phyloP scores from a whole-genome alignment of 1,140 invertebrate species.

The Drosophila pruinosa region DNA sequence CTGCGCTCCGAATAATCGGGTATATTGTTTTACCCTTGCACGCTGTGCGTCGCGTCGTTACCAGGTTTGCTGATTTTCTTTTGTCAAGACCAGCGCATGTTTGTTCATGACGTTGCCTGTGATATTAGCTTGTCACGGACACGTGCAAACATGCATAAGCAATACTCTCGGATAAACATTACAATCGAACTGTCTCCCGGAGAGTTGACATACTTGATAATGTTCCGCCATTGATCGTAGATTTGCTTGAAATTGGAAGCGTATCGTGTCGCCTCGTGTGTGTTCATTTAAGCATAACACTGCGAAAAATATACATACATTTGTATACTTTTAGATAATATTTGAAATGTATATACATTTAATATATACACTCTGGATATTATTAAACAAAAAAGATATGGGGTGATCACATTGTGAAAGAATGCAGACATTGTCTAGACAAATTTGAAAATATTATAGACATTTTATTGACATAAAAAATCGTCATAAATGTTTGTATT shows the following conservation, averaged over 20 bases:
- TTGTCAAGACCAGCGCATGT: slow-evolving; percentile 13
- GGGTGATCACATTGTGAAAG: not conserved
- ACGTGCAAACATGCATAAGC: slow-evolving; percentile 27
- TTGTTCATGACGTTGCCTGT: slow-evolving; percentile 10
- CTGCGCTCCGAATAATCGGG: slow-evolving; percentile 26
- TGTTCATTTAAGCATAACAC: not conserved
- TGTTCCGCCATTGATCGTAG: not conserved
- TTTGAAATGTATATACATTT: not conserved
- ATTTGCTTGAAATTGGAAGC: not conserved
- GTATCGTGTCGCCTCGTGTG: not conserved
- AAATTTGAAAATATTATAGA: not conserved
- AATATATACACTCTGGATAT: not conserved
- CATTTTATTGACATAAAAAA: not conserved
- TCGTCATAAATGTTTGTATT: not conserved
- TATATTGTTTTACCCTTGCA: slow-evolving; percentile 28
- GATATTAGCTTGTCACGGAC: slow-evolving; percentile 5
- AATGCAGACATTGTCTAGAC: not conserved
- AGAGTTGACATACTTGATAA: not conserved
- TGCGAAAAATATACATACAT: not conserved
- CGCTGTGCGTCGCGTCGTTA: not conserved
- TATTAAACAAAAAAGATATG: not conserved
- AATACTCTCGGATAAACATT: not conserved
- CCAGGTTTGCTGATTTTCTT: slow-evolving; percentile 12
- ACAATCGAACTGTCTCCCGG: not conserved
- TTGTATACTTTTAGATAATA: too few relatives aligned